A percentile compares a stretch with the other conserved stretches of the same genome.
These are phyloP conservation scores for Acanthurus lineatus DNA, from an alignment of 2,797 vertebrate genomes.

Conservation along the genomic window DNA sequence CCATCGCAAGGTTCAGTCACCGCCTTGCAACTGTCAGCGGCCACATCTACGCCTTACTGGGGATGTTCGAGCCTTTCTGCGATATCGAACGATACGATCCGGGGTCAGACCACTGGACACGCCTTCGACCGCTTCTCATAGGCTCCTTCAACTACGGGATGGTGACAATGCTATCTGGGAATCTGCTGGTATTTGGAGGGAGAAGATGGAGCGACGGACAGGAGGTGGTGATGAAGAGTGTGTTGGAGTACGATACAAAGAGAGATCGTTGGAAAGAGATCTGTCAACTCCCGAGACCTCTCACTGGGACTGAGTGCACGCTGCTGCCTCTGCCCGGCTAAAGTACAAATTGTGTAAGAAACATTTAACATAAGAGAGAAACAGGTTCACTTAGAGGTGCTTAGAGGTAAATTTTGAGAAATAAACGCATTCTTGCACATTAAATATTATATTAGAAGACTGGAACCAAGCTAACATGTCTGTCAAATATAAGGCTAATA, in stretches of 20 bases:
- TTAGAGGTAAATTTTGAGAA: no score
- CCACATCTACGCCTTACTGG: constrained; percentile 91
- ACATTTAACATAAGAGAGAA: background rate
- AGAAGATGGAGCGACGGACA: constrained; percentile 92
- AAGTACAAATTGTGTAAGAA: background rate
- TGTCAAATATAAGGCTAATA: no score
- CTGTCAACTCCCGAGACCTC: constrained; percentile 89
- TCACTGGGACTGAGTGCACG: constrained; percentile 90
- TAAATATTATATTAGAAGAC: no score
- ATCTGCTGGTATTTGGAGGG: constrained; percentile 91
- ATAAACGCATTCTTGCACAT: no score
- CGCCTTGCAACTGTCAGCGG: constrained; percentile 89
- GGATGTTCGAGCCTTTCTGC: constrained; percentile 94
- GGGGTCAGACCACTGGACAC: constrained; percentile 89
- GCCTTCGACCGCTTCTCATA: constrained; percentile 87
- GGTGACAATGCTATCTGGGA: constrained; percentile 85
- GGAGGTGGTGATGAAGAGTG: constrained; percentile 89
- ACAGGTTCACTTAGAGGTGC: background rate
- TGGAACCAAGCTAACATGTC: no score
- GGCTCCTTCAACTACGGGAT: constrained; percentile 94
- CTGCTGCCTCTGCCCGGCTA: constrained; percentile 88
- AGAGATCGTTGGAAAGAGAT: constrained; percentile 93
- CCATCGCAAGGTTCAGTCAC: constrained; percentile 92
- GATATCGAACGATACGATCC: constrained; percentile 94
- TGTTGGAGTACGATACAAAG: constrained; percentile 92